phyloP scores from a whole-genome alignment of 2,888 invertebrate genomes.

The Ophion obscuratus region DNA sequence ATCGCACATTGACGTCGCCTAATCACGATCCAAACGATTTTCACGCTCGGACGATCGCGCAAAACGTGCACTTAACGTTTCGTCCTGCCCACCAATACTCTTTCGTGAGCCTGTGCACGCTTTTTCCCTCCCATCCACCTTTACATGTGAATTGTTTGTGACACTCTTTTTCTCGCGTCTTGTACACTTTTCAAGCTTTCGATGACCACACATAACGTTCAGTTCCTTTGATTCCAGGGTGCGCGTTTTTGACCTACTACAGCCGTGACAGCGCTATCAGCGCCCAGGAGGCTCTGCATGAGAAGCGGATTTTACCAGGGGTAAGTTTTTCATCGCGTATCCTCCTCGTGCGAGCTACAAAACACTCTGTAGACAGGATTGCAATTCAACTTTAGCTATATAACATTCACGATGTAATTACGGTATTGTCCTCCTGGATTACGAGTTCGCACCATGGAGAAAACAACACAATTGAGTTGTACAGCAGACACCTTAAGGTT shows the following conservation, averaged over 20 bases:
- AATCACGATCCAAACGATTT: conserved; percentile 65
- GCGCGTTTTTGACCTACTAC: conserved; percentile 99
- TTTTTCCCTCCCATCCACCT: conserved; percentile 11
- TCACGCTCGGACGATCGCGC: conserved; percentile 60
- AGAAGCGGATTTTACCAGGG: conserved; percentile 99
- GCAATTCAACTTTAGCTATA: not conserved
- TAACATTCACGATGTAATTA: not conserved
- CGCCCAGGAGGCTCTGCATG: conserved; percentile 97
- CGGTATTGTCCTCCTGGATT: not conserved
- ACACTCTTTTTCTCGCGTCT: conserved; percentile 1
- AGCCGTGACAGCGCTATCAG: conserved; percentile 97
- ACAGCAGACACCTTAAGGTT: not conserved
- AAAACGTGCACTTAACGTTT: conserved; percentile 62
- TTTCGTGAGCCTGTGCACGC: conserved; percentile 25
- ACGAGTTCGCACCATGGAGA: not conserved
- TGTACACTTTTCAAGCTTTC: conserved; percentile 26
- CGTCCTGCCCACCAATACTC: conserved; percentile 47
- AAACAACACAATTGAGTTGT: not conserved
- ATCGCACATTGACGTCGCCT: conserved; percentile 72
- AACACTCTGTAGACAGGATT: not conserved
- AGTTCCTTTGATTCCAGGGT: conserved; percentile 89
- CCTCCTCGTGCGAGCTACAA: not conserved
- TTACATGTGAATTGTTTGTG: not conserved
- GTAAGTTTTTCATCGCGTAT: conserved; percentile 88
- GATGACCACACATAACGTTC: conserved; percentile 32